phyloP scores from a whole-genome alignment of 2,113 vertebrate species.

The Cephalopterus ornatus region DNA sequence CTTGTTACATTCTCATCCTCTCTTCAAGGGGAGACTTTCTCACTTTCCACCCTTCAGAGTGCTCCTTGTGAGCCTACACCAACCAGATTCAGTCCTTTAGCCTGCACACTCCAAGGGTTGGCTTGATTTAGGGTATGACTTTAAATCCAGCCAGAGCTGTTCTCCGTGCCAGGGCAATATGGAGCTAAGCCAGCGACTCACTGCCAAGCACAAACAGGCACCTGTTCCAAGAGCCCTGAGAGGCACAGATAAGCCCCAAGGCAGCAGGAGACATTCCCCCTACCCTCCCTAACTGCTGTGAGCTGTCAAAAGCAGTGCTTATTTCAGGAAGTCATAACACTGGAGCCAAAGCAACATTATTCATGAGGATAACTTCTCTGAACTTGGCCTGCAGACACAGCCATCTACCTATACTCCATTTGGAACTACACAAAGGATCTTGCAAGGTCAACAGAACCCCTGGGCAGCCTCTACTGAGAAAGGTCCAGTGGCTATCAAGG shows the following conservation, averaged over 20 bases:
- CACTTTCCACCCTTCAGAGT: not conserved
- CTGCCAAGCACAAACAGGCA: constrained; percentile 5
- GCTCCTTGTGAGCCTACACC: not conserved
- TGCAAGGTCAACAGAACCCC: constrained; percentile 28
- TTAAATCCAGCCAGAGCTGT: not conserved
- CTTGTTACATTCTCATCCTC: not conserved
- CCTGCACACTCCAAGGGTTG: not conserved
- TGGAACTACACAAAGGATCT: not conserved
- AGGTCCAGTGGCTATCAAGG: not conserved
- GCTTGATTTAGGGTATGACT: not conserved
- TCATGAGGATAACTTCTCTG: not conserved
- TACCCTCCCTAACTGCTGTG: not conserved
- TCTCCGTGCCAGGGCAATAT: not conserved
- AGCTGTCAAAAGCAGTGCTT: constrained; percentile 12
- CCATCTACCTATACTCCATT: not conserved
- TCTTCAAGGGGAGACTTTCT: not conserved
- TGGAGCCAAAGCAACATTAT: not conserved
- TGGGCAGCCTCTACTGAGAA: not conserved
- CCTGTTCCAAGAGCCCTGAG: constrained; percentile 15
- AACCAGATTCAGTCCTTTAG: not conserved
- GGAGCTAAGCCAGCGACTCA: not conserved
- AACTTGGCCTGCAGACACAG: not conserved
- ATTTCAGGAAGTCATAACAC: not conserved
- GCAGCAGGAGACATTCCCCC: not conserved
- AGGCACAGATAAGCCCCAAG: constrained; percentile 45